Conservation (phyloP, 2,113 vertebrate genomes). For the Erpornis zantholeuca region DNA sequence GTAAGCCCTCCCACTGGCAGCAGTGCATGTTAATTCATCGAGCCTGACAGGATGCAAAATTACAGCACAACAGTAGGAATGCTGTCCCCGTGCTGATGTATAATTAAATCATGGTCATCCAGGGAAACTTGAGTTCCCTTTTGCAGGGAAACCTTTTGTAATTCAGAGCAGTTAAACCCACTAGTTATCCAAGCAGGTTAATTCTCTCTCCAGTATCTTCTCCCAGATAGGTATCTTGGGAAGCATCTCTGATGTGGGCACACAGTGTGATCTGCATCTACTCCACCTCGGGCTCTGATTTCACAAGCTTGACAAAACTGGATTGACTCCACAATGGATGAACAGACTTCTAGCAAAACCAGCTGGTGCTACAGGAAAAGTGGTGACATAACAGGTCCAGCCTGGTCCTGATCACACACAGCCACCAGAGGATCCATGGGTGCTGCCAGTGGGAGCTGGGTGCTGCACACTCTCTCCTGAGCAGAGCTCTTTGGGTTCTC, state of each 20-base stretch:
- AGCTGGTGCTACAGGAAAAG: neutral
- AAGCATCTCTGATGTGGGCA: constrained; percentile 41
- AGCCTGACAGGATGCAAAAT: neutral
- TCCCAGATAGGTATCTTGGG: neutral
- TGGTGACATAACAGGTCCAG: neutral
- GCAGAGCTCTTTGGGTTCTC: neutral
- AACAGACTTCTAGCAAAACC: constrained; percentile 29
- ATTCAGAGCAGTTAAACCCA: neutral
- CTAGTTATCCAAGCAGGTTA: neutral
- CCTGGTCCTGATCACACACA: neutral
- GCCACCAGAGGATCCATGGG: neutral
- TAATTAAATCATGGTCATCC: constrained; percentile 8
- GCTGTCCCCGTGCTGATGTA: neutral
- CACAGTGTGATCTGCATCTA: neutral
- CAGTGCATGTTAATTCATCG: neutral
- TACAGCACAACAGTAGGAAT: neutral
- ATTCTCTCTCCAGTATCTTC: neutral
- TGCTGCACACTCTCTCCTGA: neutral
- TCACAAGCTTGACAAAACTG: constrained; percentile 5
- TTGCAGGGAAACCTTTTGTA: neutral
- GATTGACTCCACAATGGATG: neutral
- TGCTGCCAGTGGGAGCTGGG: neutral
- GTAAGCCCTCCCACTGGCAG: neutral
- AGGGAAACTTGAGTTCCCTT: neutral
- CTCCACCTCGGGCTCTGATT: constrained; percentile 7